Conservation (phyloP, 2,888 invertebrate genomes). For the Arge pagana region DNA sequence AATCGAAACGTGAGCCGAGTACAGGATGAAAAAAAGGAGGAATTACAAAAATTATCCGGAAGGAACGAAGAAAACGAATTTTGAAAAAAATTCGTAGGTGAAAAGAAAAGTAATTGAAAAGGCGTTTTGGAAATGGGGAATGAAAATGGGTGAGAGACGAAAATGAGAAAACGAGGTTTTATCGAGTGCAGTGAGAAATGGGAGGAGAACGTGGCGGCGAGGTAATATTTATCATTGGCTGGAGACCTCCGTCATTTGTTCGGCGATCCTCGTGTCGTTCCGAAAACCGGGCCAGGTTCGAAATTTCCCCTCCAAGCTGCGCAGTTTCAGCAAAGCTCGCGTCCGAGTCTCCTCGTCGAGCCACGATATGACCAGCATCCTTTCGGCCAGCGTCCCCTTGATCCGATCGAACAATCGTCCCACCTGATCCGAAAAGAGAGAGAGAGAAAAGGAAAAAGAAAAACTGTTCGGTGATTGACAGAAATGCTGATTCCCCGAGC, state of each 20-base stretch:
- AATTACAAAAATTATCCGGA: no score
- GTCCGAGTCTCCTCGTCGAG: conserved; percentile 57
- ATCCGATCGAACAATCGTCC: conserved; percentile 55
- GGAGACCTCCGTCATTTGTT: conserved; percentile 51
- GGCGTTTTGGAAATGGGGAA: not conserved
- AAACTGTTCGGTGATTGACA: not conserved
- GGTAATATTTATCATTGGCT: no score
- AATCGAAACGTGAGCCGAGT: no score
- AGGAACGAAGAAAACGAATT: no score
- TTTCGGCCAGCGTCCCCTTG: conserved; percentile 55
- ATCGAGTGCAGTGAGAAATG: no score
- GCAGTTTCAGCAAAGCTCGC: conserved; percentile 56
- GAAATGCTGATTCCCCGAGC: not conserved
- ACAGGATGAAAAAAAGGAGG: no score
- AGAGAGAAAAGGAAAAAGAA: not conserved
- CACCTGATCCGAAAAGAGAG: conserved; percentile 36
- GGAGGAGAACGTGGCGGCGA: not conserved
- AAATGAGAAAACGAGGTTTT: no score
- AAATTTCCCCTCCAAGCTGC: conserved; percentile 56
- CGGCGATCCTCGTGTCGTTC: conserved; percentile 47
- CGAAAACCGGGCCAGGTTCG: conserved; percentile 56
- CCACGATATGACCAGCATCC: conserved; percentile 57
- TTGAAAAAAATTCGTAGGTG: no score
- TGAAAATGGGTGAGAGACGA: conserved; percentile 3
- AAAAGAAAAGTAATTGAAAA: no score